Evolutionary conservation across 2,113 vertebrate species (phyloP).

Genomic region (Austrofundulus limnaeus): DNA sequence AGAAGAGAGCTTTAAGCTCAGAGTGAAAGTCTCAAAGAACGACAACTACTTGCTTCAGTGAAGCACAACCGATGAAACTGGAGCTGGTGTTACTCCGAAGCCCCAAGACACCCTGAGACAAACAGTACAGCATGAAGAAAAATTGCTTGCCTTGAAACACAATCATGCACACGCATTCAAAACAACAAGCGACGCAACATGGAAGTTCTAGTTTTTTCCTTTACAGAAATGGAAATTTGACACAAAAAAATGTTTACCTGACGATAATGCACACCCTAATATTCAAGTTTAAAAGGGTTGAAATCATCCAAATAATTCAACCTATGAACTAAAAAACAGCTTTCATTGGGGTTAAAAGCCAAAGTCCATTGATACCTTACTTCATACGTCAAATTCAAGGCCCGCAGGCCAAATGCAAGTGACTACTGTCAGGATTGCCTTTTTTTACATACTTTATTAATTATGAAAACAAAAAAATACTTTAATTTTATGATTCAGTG

Average conservation of each 20-base stretch:
- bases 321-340: neutral
- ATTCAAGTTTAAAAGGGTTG: neutral
- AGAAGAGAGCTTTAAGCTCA: slow-evolving; percentile 41
- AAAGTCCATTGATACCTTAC: neutral
- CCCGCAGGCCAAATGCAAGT: no score
- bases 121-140: slow-evolving; percentile 39
- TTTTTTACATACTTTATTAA: no score
- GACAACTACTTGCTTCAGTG: slow-evolving; percentile 78
- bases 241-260: neutral
- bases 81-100: slow-evolving; percentile 52
- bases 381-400: no score
- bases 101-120: slow-evolving; percentile 47
- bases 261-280: neutral
- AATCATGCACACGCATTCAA: slow-evolving; percentile 13
- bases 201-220: neutral
- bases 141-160: slow-evolving; percentile 36
- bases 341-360: neutral
- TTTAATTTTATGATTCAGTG: no score
- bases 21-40: slow-evolving; percentile 66
- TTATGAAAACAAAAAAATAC: no score
- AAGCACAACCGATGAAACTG: slow-evolving; percentile 69
- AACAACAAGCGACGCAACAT: neutral
- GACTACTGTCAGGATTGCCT: no score
- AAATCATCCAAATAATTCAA: neutral
- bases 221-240: neutral